Evolutionary conservation across 2,797 vertebrate genomes (phyloP), one percentile per base, ranked within the genome.

Genomic region (Hephaestus fuliginosus): DNA sequence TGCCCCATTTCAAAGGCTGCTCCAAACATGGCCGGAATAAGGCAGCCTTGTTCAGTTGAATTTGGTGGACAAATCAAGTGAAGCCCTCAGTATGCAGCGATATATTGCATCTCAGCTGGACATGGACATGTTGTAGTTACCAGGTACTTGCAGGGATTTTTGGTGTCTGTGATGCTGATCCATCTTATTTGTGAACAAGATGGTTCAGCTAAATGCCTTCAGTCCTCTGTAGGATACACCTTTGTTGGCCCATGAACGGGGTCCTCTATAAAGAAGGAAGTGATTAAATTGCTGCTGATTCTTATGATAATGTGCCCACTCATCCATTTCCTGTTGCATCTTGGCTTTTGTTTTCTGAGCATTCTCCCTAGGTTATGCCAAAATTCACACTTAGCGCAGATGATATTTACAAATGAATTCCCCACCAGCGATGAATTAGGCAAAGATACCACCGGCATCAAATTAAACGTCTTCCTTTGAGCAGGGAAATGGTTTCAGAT

Each of bases 61-160:
- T 78, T 64, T 65, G 39, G 75, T 84, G 83, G 77, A 70, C 68
- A 64, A 30, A 22, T 56, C 25, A 41, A 53, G 64, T 56, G 48
- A 62, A 44, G 20, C 14, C 53, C 18, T 65, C 36, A 36, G 51
- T 48, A 28, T 65, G n/a, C 44, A 74, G 33, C 25, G 68, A 46
- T 64, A 13, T 33, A 41, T 46, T 65, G 57, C 36, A 28, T 12
- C n/a, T 13, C 30, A 2, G 66, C 53, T 51, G 13, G 12, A 61
- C 2, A 1, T 8, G 12, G 1, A 22, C 8, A n/a, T 41, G 15
- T 36, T 1, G 22, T 48, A 56, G 51, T 49, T 52, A 63, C 11
- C 17, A 49, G n/a, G 13, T 14, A 30, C 52, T 67, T 61, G 3
- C 65, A 17, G 36, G 6, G 36, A 39, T 39, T 39, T 67, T 51